Percentiles rank a stretch among this genome's conserved stretches.
Conservation (phyloP, 2,888 invertebrate species). For the Lysandra coridon region DNA sequence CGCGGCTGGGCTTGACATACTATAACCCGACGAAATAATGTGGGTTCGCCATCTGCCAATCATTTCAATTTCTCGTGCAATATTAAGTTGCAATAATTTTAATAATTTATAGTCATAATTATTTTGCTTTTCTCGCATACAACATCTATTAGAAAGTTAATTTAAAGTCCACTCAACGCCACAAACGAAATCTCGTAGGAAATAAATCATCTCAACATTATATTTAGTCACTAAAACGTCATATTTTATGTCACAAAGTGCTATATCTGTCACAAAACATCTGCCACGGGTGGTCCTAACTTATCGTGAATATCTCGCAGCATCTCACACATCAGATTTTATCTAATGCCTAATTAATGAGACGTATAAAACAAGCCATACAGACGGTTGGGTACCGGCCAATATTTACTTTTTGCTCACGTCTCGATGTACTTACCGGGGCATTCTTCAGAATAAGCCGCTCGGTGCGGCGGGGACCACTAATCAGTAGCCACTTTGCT, state of each 20-base stretch:
- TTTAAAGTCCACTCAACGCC: background rate
- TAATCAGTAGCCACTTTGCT: constrained; percentile 75
- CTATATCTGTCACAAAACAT: constrained; percentile 43
- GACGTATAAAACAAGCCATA: constrained; percentile 70
- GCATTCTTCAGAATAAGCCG: constrained; percentile 64
- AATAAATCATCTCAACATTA: background rate
- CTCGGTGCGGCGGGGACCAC: constrained; percentile 58
- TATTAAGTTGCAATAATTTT: background rate
- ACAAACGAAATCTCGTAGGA: background rate
- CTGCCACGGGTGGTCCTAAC: constrained; percentile 47
- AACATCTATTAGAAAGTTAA: background rate
- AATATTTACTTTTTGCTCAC: constrained; percentile 67
- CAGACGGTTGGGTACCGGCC: constrained; percentile 72
- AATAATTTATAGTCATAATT: background rate
- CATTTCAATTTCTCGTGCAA: background rate
- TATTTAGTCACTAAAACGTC: background rate
- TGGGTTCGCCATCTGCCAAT: background rate
- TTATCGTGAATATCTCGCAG: constrained; percentile 54
- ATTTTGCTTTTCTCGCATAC: background rate
- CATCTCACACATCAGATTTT: constrained; percentile 57
- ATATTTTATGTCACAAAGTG: constrained; percentile 11
- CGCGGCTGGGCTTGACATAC: too few relatives aligned
- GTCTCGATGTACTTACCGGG: constrained; percentile 47
- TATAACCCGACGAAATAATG: background rate
- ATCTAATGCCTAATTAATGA: constrained; percentile 75